Base-by-base conservation (phyloP, 2,888 invertebrate genomes). In the Apodemia mormo region DNA sequence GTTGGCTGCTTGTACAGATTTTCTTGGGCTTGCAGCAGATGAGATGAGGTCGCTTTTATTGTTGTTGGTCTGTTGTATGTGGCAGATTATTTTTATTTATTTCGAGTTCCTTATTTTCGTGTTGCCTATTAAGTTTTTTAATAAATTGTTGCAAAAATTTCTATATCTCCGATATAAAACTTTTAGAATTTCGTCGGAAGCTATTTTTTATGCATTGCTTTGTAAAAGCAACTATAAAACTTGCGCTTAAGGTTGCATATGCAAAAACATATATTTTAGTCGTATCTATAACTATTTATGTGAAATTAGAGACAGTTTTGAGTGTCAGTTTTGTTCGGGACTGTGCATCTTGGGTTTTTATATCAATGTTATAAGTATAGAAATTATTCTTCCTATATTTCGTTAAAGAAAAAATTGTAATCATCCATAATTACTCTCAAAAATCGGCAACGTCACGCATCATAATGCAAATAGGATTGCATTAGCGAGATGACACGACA, bases 381-480 rank as follows among this genome's bases (percentile, higher is more conserved):
- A 43, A 43, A 1, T 9, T 9, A 43, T 9, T 43, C 43, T 9
- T 8, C 43, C 43, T 43, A 2, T 9, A 43, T 43, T 43, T 43
- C 10, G 1, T 10, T 43, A 43, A 43, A 43, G 43, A 43, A 10
- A 43, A 43, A 43, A 9, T 54, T 54, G 54, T 54, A 54, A 54
- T n/a, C n/a, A 54, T 54, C 54, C 5, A 54, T 54, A 54, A 54
- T 54, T 54, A 54, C 22, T 54, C 8, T 54, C 22, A 6, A 22
- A 54, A 22, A 54, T 22, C 54, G 22, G 54, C 54, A 54, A 5
- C 54, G 54, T 54, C 54, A 54, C 54, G 54, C 54, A 54, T 22
- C 54, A 54, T 54, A 54, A 54, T 54, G 54, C 54, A 54, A 54
- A 54, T 54, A 54, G 54, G 54, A 54, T 54, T 54, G 54, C 54